A percentile compares a stretch with the other conserved stretches of the same genome.
Conservation (phyloP, 2,888 invertebrate genomes). For the Adelognathus sp. region DNA sequence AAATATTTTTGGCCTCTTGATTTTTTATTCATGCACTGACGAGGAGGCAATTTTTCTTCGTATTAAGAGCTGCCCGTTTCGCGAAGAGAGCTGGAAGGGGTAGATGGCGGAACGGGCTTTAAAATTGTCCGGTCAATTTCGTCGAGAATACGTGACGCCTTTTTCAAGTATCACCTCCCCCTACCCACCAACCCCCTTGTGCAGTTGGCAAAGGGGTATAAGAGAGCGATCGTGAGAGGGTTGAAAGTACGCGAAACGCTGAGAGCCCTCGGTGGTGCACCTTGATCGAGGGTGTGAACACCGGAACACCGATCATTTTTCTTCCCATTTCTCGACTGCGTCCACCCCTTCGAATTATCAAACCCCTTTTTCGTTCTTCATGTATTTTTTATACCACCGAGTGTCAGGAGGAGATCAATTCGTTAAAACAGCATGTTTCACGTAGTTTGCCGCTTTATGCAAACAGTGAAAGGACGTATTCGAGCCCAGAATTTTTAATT, state of each 20-base stretch:
- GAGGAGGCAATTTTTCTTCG: slow-evolving; percentile 80
- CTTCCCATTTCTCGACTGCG: slow-evolving; percentile 43
- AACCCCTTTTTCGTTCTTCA: slow-evolving; percentile 23
- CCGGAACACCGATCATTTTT: slow-evolving; percentile 55
- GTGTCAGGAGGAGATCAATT: neutral
- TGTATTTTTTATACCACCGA: slow-evolving; percentile 34
- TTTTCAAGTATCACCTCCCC: slow-evolving; percentile 73
- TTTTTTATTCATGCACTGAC: slow-evolving; percentile 80
- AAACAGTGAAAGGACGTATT: too few relatives aligned
- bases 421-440: neutral
- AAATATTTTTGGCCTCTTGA: slow-evolving; percentile 65
- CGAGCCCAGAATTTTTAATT: neutral
- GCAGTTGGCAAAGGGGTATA: slow-evolving; percentile 63
- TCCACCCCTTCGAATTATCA: slow-evolving; percentile 6
- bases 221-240: slow-evolving; percentile 27
- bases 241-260: slow-evolving; percentile 23
- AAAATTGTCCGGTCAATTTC: slow-evolving; percentile 81
- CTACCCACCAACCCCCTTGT: slow-evolving; percentile 6
- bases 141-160: slow-evolving; percentile 78
- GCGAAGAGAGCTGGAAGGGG: neutral
- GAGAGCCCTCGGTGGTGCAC: slow-evolving; percentile 39
- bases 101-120: slow-evolving; percentile 71
- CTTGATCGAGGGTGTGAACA: slow-evolving; percentile 55
- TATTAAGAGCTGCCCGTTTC: slow-evolving; percentile 69
- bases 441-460: neutral